These are phyloP conservation scores for Ariolimax columbianus DNA, from an alignment of 2,888 invertebrate species.

Conservation along the genomic window DNA sequence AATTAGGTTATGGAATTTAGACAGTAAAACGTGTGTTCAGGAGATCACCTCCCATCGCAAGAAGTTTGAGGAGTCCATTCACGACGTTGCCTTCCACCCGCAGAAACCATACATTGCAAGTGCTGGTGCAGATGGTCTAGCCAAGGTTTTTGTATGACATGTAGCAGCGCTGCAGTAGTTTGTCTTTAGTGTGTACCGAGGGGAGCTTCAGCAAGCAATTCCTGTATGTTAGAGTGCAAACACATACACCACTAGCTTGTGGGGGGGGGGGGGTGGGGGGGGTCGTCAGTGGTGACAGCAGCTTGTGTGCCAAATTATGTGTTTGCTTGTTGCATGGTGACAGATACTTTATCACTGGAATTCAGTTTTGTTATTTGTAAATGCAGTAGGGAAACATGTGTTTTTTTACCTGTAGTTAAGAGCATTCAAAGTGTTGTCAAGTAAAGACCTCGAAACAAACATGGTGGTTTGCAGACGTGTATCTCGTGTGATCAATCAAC, in stretches of 20 bases:
- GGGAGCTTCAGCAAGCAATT: neutral
- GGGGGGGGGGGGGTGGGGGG: conserved; percentile 1
- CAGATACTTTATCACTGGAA: neutral
- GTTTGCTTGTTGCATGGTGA: neutral
- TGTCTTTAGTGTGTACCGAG: neutral
- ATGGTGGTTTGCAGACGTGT: conserved; percentile 11
- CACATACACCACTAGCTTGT: neutral
- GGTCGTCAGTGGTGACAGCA: neutral
- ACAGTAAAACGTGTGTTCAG: conserved; percentile 99
- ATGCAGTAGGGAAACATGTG: conserved; percentile 11
- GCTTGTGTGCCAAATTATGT: neutral
- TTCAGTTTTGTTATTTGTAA: conserved; percentile 6
- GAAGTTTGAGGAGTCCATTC: conserved; percentile 99
- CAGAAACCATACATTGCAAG: conserved; percentile 98
- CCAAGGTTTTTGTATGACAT: conserved; percentile 90
- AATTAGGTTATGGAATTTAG: conserved; percentile 82
- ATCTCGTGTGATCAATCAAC: conserved; percentile 1
- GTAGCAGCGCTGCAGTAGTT: conserved; percentile 10
- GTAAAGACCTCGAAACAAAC: neutral
- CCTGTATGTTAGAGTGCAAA: neutral
- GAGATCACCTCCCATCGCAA: conserved; percentile 99
- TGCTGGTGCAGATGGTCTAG: conserved; percentile 98
- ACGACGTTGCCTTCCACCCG: conserved; percentile 99
- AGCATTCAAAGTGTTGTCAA: neutral
- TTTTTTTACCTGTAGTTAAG: conserved; percentile 24